Conservation (phyloP, 2,888 invertebrate genomes). For the Thalpophila matura region DNA sequence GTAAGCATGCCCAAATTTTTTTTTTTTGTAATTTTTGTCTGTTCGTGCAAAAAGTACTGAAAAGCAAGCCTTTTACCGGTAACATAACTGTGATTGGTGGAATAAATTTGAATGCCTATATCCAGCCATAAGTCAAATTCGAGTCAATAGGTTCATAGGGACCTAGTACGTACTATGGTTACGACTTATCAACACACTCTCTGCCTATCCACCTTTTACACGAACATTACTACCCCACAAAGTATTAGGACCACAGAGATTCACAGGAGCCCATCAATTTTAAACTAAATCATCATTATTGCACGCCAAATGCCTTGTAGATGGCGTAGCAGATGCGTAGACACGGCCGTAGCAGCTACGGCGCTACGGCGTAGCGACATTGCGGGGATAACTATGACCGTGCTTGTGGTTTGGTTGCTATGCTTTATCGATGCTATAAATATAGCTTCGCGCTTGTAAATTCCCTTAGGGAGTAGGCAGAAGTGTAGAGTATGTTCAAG, state of each 20-base stretch:
- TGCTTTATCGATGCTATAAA: slow-evolving; percentile 6
- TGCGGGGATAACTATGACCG: slow-evolving; percentile 26
- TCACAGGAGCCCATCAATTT: slow-evolving; percentile 41
- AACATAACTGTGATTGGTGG: too few relatives aligned
- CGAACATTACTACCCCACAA: neutral
- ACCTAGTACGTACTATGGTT: too few relatives aligned
- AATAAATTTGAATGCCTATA: too few relatives aligned
- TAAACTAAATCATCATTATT: slow-evolving; percentile 37
- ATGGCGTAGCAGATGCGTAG: slow-evolving; percentile 65
- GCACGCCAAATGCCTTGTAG: slow-evolving; percentile 55
- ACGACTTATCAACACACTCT: too few relatives aligned
- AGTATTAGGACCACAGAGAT: slow-evolving; percentile 36
- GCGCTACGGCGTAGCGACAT: slow-evolving; percentile 57
- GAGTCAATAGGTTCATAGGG: too few relatives aligned
- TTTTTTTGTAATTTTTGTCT: too few relatives aligned
- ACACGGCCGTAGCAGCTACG: slow-evolving; percentile 54
- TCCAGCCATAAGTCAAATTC: too few relatives aligned
- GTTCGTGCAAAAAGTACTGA: too few relatives aligned
- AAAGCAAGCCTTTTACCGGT: too few relatives aligned
- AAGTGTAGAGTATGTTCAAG: too few relatives aligned
- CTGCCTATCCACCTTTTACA: neutral
- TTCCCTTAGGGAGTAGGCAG: neutral
- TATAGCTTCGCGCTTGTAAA: neutral
- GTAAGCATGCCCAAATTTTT: too few relatives aligned
- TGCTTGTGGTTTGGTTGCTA: slow-evolving; percentile 17